Evolutionary conservation across 2,113 vertebrate species (phyloP), one percentile per base, ranked within the genome.

Genomic region (Lophotis ruficrista): DNA sequence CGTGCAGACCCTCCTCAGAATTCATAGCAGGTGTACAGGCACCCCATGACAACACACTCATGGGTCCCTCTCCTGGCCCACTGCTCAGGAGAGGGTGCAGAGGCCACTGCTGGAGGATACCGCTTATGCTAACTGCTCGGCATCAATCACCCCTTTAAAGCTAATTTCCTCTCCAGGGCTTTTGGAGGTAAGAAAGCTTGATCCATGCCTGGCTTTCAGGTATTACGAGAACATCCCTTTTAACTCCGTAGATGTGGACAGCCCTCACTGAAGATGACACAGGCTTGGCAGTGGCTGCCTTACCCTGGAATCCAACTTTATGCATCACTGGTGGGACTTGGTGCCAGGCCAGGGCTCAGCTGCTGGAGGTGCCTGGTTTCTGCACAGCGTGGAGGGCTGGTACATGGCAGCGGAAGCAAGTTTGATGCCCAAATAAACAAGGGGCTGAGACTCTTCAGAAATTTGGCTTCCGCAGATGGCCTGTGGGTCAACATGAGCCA

Each of bases 321-420:
- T 37, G 27, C 12, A 35, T 47, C 37, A 12, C 48, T 31, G 28
- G 25, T 35, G 31, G 4, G 30, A 35, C 43, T 27, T 35, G 35
- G 24, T 48, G 51, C 25, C 51, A 58, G 43, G 30, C 50, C 22
- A 14, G 15, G 25, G 18, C 9, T 81, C 2, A 1, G 38, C 30
- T 0, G 1, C 37, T 41, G 33, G 15, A 65, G 16, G 8, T 30
- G 4, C 7, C 11, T 21, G 27, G 15, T 33, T 84, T 41, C 38
- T 71, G 30, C 0, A 0, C 21, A 57, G 64, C 0, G 0, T 9
- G 23, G 19, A 47, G 38, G 16, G 9, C 28, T 69, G 57, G 24
- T 2, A 3, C 2, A 0, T 37, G 21, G n/a, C 33, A 18, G 30
- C 2, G 2, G 56, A 83, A n/a, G 33, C 1, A 0, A 10, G 17